A percentile compares a stretch with the other conserved stretches of the same genome.
Evolutionary conservation across 2,888 invertebrate genomes (phyloP).

Genomic region (Nephrotoma appendiculata): DNA sequence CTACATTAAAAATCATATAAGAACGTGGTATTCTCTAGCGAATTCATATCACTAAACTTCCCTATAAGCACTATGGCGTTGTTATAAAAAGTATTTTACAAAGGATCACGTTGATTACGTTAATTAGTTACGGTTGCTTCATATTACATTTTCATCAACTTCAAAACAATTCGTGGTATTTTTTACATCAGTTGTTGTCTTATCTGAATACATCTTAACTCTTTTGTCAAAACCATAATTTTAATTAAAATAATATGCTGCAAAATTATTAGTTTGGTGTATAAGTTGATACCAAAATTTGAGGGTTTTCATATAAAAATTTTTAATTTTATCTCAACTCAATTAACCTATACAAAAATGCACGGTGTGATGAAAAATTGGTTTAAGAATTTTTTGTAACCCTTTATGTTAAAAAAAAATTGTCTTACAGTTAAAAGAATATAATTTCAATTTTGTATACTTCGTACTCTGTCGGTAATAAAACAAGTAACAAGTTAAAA

Average conservation of each 20-base stretch:
- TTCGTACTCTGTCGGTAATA: neutral
- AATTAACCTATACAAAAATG: neutral
- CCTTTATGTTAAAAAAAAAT: neutral
- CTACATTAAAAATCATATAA: neutral
- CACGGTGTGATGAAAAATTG: neutral
- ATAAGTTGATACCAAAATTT: neutral
- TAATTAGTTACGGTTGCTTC: neutral
- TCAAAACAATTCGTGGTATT: neutral
- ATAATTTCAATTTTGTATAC: neutral
- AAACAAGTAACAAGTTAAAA: neutral
- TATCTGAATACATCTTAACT: neutral
- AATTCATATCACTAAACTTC: neutral
- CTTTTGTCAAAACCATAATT: neutral
- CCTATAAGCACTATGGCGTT: neutral
- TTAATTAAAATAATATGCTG: neutral
- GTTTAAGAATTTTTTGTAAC: neutral
- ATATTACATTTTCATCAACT: neutral
- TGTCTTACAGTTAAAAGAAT: neutral
- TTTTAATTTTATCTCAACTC: neutral
- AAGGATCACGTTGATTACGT: neutral
- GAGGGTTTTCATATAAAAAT: no score
- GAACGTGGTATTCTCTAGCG: neutral
- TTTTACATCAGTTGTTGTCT: neutral
- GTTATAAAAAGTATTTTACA: neutral
- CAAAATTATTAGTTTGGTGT: neutral